Evolutionary conservation across 2,888 invertebrate genomes (phyloP).

Genomic region (Eupelmus urozonus): DNA sequence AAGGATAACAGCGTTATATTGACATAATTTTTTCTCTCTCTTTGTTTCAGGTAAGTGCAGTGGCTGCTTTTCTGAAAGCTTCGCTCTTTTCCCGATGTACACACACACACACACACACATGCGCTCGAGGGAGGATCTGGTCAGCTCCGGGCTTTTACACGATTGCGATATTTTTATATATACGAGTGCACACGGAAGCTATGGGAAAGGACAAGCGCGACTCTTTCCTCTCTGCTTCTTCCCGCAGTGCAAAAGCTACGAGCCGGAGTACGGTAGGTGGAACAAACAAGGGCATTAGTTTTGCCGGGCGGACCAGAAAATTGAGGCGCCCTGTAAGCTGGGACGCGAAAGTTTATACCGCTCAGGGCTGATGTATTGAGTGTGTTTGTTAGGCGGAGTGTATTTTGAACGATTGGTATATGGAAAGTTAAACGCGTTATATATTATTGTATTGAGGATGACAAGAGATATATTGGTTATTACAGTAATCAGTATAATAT

Average conservation of each 20-base stretch:
- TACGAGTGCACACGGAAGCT: neutral
- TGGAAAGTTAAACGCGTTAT: too few species aligned
- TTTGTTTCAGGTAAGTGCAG: slow-evolving; percentile 41
- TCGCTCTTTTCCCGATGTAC: too few species aligned
- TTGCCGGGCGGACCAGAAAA: slow-evolving; percentile 11
- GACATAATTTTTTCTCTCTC: slow-evolving; percentile 33
- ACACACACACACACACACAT: too few species aligned
- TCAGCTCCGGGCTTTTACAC: neutral
- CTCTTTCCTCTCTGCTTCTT: neutral
- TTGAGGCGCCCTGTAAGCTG: neutral
- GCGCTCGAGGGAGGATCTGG: too few species aligned
- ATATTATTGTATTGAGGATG: too few species aligned
- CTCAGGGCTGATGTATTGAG: neutral
- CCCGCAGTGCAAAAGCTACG: neutral
- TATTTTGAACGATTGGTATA: neutral
- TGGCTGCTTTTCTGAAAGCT: neutral
- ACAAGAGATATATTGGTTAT: too few species aligned
- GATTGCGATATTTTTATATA: slow-evolving; percentile 58
- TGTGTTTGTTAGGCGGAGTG: neutral
- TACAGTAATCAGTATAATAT: too few species aligned
- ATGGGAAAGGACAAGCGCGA: neutral
- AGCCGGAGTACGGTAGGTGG: slow-evolving; percentile 8
- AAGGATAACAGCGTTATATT: slow-evolving; percentile 25
- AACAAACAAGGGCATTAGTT: slow-evolving; percentile 46
- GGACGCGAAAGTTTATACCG: slow-evolving; percentile 17